Base-by-base conservation (phyloP, 2,888 invertebrate genomes). In the Heliconius sara region DNA sequence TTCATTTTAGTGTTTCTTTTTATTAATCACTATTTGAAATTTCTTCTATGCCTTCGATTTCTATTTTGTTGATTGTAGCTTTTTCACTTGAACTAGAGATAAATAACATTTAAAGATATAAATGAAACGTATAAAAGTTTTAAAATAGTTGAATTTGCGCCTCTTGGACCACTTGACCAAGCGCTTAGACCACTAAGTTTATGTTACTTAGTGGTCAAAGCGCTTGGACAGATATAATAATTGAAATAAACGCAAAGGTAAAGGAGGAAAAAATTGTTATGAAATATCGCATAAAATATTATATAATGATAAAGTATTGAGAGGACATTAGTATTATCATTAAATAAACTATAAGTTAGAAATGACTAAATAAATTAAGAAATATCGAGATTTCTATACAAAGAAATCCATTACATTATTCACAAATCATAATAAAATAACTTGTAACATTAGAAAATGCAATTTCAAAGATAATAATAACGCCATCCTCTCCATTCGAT, bases 401-500 rank as follows among this genome's bases (percentile, higher is more conserved):
- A 34, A 67, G 10, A n/a, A n/a, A 10, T 2, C 4, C 0, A 12
- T n/a, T 60, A 0, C 52, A 16, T 57, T 9, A 57, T 57, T 57
- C 9, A 57, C 57, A 57, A 22, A 57, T 60, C n/a, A 43, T 3
- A 52, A 52, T 19, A 75, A 65, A 75, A 65, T 60, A 39, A 34
- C 9, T 16, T 60, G 39, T 74, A 63, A 16, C 1, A 34, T 25
- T 27, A 16, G 47, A 78, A 78, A 52, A 60, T 78, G 43, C 25
- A 67, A 19, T 67, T 78, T 65, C 63, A 43, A 68, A 60, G 76
- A 77, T 76, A 80, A 82, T 74, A 80, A 73, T 77, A 78, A 68
- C 52, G 76, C 30, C 47, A 73, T 63, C 70, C 78, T 85, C 84
- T 83, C 84, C 83, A 85, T 87, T 85, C 88, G 84, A 84, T 85